Evolutionary conservation across 2,797 vertebrate genomes (phyloP).

Genomic region (Gymnodraco acuticeps): DNA sequence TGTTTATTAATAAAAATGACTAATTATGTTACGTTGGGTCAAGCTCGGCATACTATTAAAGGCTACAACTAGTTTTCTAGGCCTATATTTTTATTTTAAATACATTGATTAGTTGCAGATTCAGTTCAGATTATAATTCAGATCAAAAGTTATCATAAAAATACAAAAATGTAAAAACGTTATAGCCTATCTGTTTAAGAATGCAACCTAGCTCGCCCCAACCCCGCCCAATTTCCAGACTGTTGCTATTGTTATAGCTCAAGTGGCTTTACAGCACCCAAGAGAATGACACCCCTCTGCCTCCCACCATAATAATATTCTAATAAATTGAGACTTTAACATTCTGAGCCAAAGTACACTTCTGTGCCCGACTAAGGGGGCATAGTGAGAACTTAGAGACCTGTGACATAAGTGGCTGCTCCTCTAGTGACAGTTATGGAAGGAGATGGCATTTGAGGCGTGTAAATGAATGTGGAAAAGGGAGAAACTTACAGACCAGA

Average conservation of each 20-base stretch:
- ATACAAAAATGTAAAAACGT: too few relatives aligned
- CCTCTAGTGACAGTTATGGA: constrained; percentile 9
- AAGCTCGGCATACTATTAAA: background rate
- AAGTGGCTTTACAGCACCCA: constrained; percentile 36
- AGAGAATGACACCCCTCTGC: constrained; percentile 49
- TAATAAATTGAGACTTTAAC: constrained; percentile 56
- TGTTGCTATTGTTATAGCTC: constrained; percentile 38
- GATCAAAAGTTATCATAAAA: background rate
- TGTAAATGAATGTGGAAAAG: constrained; percentile 45
- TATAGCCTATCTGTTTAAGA: background rate
- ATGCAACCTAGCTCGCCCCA: background rate
- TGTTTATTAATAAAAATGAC: background rate
- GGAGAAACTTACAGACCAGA: constrained; percentile 45
- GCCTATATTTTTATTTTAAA: background rate
- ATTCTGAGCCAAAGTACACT: constrained; percentile 23
- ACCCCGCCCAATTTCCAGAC: constrained; percentile 16
- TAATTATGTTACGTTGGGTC: too few relatives aligned
- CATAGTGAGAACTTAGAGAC: constrained; percentile 11
- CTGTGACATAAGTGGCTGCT: constrained; percentile 38
- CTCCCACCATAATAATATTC: constrained; percentile 47
- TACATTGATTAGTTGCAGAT: background rate
- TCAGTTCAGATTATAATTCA: background rate
- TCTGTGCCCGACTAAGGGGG: constrained; percentile 18
- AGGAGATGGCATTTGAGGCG: constrained; percentile 23
- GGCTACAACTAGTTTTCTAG: background rate